A percentile compares a stretch with the other conserved stretches of the same genome.
These are phyloP conservation scores for Theonella swinhoei DNA, from an alignment of 37 sponge, comb jelly and placozoan genomes.

Conservation along the genomic window DNA sequence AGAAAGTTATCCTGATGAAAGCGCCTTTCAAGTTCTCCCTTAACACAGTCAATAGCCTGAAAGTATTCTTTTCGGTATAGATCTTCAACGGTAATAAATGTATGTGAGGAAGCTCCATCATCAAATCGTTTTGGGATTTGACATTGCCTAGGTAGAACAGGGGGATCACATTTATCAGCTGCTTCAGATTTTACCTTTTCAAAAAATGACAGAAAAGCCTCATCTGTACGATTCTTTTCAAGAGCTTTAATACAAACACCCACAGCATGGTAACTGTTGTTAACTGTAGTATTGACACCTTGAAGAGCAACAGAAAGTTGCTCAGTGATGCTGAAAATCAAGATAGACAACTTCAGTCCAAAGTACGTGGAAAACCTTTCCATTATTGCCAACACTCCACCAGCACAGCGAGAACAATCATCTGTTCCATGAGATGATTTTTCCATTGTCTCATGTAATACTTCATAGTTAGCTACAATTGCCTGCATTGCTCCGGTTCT, in stretches of 20 bases:
- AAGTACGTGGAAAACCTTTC: conserved; percentile 8
- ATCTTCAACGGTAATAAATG: conserved; percentile 21
- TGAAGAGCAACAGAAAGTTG: conserved; percentile 22
- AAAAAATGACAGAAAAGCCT: conserved; percentile 17
- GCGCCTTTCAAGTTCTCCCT: conserved; percentile 32
- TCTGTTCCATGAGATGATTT: background rate
- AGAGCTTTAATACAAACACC: conserved; percentile 6
- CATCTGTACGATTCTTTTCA: conserved; percentile 13
- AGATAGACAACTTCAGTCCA: background rate
- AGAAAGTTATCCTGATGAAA: conserved; percentile 27
- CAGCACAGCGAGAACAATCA: conserved; percentile 14
- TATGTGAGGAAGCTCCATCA: conserved; percentile 30
- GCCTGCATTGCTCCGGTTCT: too few relatives aligned
- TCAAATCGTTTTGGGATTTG: conserved; percentile 23
- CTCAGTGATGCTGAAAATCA: conserved; percentile 21
- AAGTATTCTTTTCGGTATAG: conserved; percentile 36
- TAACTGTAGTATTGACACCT: conserved; percentile 10
- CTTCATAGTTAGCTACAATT: too few relatives aligned
- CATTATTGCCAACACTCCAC: conserved; percentile 12
- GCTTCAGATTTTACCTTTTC: conserved; percentile 18
- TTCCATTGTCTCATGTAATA: background rate
- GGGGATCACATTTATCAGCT: conserved; percentile 33
- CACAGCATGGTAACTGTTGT: conserved; percentile 14
- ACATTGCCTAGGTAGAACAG: conserved; percentile 22
- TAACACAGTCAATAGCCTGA: conserved; percentile 24